A percentile compares a stretch with the other conserved stretches of the same genome.
These are phyloP conservation scores for Oenanthe melanoleuca DNA, from an alignment of 2,113 vertebrate species.

Conservation along the genomic window DNA sequence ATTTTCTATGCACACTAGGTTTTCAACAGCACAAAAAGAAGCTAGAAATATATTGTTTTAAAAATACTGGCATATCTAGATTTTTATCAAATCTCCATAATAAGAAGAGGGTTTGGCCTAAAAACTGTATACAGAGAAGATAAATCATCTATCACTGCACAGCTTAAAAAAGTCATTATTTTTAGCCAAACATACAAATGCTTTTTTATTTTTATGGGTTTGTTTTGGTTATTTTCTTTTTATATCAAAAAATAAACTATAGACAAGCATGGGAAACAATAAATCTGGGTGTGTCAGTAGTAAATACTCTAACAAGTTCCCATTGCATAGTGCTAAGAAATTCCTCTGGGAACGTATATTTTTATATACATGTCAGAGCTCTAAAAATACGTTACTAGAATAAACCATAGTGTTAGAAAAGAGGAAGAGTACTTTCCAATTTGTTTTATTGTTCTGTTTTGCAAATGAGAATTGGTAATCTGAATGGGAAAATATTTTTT, in stretches of 20 bases:
- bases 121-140: background rate
- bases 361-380: conserved; percentile 24
- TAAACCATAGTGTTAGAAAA: background rate
- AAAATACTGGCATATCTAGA: background rate
- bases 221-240: conserved; percentile 30
- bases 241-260: conserved; percentile 49
- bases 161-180: background rate
- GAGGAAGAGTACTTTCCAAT: background rate
- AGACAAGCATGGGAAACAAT: conserved; percentile 54
- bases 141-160: background rate
- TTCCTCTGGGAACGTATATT: conserved; percentile 44
- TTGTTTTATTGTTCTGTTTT: conserved; percentile 9
- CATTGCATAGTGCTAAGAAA: background rate
- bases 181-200: conserved; percentile 16
- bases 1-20: background rate
- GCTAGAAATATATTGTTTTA: background rate
- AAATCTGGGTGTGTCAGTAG: conserved; percentile 53
- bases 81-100: conserved; percentile 2
- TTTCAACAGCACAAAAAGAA: background rate
- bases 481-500: background rate
- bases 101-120: background rate
- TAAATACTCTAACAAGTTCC: conserved; percentile 37
- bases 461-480: background rate
- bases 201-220: background rate
- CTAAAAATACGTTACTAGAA: conserved; percentile 26